Evolutionary conservation across 2,888 invertebrate species (phyloP).

Genomic region (Lithosia quadra): DNA sequence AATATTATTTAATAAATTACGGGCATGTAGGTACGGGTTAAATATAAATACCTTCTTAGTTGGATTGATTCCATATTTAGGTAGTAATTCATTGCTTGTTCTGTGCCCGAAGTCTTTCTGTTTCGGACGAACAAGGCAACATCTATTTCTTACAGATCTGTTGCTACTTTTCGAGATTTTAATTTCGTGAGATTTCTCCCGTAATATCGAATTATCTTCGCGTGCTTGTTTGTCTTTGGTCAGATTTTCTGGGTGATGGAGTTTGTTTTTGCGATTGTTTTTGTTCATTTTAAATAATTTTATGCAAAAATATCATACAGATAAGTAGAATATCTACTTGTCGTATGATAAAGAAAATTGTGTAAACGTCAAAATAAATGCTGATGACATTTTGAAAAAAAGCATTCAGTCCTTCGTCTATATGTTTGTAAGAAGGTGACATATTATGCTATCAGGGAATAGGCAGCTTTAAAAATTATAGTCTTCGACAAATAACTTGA

Average conservation of each 20-base stretch:
- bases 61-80: neutral
- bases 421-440: neutral
- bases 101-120: conserved; percentile 23
- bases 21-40: no score
- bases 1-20: no score
- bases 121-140: conserved; percentile 26
- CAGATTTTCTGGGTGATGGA: neutral
- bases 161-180: conserved; percentile 8
- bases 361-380: neutral
- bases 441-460: no score
- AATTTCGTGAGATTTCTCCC: neutral
- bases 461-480: no score
- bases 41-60: neutral
- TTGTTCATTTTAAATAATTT: conserved; percentile 23
- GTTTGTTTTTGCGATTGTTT: conserved; percentile 9
- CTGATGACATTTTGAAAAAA: conserved; percentile 1
- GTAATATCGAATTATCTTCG: neutral
- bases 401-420: neutral
- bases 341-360: neutral
- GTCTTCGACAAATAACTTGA: no score
- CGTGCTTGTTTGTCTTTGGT: conserved; percentile 2
- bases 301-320: conserved; percentile 9
- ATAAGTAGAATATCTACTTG: conserved; percentile 8
- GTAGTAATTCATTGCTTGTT: conserved; percentile 8
- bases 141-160: conserved; percentile 21